Evolutionary conservation across 2,797 vertebrate species (phyloP), one percentile per base, ranked within the genome.

Genomic region (Sebastes vulpes): DNA sequence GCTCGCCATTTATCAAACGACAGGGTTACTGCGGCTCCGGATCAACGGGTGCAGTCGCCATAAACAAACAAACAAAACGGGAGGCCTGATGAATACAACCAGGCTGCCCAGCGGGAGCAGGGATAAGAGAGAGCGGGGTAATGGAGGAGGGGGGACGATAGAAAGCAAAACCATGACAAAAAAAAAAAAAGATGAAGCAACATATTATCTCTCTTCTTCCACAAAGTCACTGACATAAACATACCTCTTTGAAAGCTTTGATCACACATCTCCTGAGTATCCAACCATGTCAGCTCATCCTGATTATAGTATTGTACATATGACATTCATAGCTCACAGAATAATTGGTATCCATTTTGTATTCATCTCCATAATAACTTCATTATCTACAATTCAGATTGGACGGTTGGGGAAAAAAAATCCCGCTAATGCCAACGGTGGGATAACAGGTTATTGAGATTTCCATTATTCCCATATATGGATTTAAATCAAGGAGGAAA

Each of bases 1-100:
- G 73, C 89, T 90, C 81, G 88, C 91, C 93, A 95, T 95, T 95
- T 90, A 91, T 95, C 94, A 96, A 95, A 94, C 83, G 77, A 85
- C 92, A 86, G 90, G 91, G 92, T 89, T 92, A 89, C 88, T 76
- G 90, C 69, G 21, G 90, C 84, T 91, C 84, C 52, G 76, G 84
- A 90, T 95, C 90, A 79, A 83, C 71, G 77, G 87, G 78, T 79
- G 82, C 88, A 86, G 82, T 79, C 68, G 46, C 76, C 80, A 32
- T 90, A 91, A 90, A 94, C 89, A 92, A 94, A 94, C 84, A 86
- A 90, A 94, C 87, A 91, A 88, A 90, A 93, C 78, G n/a, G 86
- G 60, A 79, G 66, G 64, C 79, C 82, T 92, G 82, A 91, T 88
- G 84, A 93, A 89, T 83, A 92, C 85, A 84, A 83, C 81, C 52